Evolutionary conservation across 2,888 invertebrate species (phyloP), one percentile per base, ranked within the genome.

Genomic region (Anodontia alba): DNA sequence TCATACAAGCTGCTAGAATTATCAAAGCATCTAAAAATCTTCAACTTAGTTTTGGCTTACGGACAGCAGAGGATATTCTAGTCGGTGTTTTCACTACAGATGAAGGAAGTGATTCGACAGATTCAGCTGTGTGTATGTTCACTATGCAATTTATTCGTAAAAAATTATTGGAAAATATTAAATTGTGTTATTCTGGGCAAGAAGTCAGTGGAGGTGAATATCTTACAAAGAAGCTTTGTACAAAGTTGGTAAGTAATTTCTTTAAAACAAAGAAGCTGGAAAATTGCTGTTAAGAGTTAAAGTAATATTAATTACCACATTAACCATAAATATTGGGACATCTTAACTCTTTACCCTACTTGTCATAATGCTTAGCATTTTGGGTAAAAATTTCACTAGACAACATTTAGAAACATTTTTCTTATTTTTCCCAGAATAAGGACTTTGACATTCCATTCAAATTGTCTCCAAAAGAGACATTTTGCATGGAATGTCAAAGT

Each of bases 11-110:
- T 43, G 99, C 98, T 0, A 98, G 97, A 94, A 97, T 99, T 43
- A 98, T 98, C 42, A 98, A 97, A 94, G 98, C 99, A 0, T 98
- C 99, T 43, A 97, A 98, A 15, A 97, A 98, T 91, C 95, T 99
- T 84, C 98, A 98, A 26, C 96, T 97, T 82, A 97, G 88, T 69
- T 84, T 90, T 73, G 81, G 87, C 67, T 79, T 86, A 75, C 78
- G 87, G 33, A 80, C 84, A n/a, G 78, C 81, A 2, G 84, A 86
- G 23, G 90, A 87, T 54, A 78, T 91, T 46, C 78, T 92, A 43
- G 88, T 91, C 20, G 91, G 81, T 20, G 98, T 98, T 68, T 99
- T 99, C 95, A 97, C 98, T 88, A 97, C 97, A 94, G 78, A 84
- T 76, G 97, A 97, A 94, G 84, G 87, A 33, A 78, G 73, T 70